Conservation (phyloP, 2,888 invertebrate species). For the Drosophila cognata region DNA sequence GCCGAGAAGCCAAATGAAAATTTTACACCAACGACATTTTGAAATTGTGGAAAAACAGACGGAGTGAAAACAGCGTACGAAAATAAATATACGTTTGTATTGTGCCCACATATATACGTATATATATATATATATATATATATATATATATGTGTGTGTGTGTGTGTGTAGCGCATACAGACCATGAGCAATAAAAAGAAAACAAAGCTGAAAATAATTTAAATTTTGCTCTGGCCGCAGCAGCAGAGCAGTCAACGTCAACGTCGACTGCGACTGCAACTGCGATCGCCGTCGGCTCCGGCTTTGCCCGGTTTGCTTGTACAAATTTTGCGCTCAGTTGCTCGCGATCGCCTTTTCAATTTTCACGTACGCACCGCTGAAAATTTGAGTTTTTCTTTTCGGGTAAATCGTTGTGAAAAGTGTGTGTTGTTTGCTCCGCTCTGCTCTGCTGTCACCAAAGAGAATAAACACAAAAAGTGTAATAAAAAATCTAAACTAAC, state of each 20-base stretch:
- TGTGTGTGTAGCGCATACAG: conserved; percentile 11
- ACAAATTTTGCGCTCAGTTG: conserved; percentile 81
- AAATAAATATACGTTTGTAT: conserved; percentile 60
- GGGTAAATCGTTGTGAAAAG: conserved; percentile 33
- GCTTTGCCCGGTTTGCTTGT: conserved; percentile 60
- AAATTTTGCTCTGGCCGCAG: conserved; percentile 66
- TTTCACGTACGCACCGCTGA: conserved; percentile 72
- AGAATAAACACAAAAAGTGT: conserved; percentile 34
- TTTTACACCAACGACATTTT: conserved; percentile 48
- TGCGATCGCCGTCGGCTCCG: conserved; percentile 39
- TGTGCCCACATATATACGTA: background rate
- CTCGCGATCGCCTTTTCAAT: conserved; percentile 81
- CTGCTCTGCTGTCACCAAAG: conserved; percentile 9
- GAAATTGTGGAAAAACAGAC: conserved; percentile 50
- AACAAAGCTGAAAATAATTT: conserved; percentile 78
- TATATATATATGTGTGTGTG: background rate
- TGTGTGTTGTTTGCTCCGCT: conserved; percentile 13
- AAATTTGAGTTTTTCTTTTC: conserved; percentile 34
- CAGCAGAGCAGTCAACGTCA: conserved; percentile 32
- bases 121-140: conserved; percentile 2
- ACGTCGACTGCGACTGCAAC: conserved; percentile 10
- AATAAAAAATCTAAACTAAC: conserved; percentile 40
- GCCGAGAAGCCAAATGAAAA: conserved; percentile 36
- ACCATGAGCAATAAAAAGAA: conserved; percentile 60
- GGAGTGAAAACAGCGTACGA: conserved; percentile 61